A percentile compares a stretch with the other conserved stretches of the same genome.
These are phyloP conservation scores for Therioaphis trifolii DNA, from an alignment of 2,888 invertebrate species.

Conservation along the genomic window DNA sequence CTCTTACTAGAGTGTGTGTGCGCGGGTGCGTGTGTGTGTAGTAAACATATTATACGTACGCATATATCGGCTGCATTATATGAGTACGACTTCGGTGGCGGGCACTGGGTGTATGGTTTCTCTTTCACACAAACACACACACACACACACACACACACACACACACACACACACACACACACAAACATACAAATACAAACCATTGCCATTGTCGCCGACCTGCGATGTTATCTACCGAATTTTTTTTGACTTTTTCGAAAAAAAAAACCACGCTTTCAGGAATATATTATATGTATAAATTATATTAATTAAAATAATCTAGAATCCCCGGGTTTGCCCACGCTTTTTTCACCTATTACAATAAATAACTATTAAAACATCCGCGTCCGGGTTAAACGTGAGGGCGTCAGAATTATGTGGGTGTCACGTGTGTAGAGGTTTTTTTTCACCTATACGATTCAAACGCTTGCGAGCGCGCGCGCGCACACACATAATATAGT, in stretches of 20 bases:
- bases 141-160: too few species aligned
- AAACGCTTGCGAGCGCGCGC: neutral
- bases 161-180: too few species aligned
- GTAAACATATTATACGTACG: too few species aligned
- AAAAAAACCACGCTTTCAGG: slow-evolving; percentile 32
- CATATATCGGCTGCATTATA: too few species aligned
- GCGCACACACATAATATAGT: neutral
- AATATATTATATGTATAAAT: slow-evolving; percentile 47
- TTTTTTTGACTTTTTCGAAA: slow-evolving; percentile 35
- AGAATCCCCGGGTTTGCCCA: slow-evolving; percentile 55
- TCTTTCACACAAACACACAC: neutral
- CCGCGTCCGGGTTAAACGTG: slow-evolving; percentile 60
- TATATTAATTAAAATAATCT: slow-evolving; percentile 63
- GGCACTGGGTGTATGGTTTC: slow-evolving; percentile 2
- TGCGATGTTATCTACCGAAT: slow-evolving; percentile 50
- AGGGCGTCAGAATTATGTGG: slow-evolving; percentile 57
- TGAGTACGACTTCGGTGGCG: too few species aligned
- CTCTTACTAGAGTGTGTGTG: neutral
- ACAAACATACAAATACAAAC: too few species aligned
- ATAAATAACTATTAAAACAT: slow-evolving; percentile 62
- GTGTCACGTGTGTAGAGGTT: slow-evolving; percentile 42
- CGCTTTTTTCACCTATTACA: slow-evolving; percentile 62
- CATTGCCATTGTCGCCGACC: too few species aligned
- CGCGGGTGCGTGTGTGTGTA: neutral
- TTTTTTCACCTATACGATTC: slow-evolving; percentile 7